Percentiles rank a stretch among this genome's conserved stretches.
phyloP scores from a whole-genome alignment of 2,797 vertebrate genomes.

The Ptychadena robeensis region DNA sequence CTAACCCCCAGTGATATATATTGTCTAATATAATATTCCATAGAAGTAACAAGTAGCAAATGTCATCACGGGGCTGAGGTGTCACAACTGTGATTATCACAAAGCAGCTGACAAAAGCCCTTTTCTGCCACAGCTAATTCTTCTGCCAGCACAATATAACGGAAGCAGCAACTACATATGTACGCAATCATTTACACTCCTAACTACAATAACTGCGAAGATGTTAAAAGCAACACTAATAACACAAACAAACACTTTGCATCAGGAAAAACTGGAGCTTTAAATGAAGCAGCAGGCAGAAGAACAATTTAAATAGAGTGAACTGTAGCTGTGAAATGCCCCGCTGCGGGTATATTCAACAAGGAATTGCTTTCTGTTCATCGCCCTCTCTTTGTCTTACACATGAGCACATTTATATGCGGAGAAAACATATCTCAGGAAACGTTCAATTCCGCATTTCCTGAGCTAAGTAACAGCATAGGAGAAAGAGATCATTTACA shows the following conservation, averaged over 20 bases:
- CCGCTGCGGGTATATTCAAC: constrained; percentile 60
- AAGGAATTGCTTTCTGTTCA: constrained; percentile 59
- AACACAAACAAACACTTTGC: constrained; percentile 61
- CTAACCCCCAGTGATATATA: constrained; percentile 4
- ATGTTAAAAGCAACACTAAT: constrained; percentile 59
- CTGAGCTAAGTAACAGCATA: constrained; percentile 12
- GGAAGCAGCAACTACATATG: constrained; percentile 34
- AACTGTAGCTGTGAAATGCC: constrained; percentile 61
- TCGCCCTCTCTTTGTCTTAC: constrained; percentile 55
- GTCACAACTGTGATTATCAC: constrained; percentile 15
- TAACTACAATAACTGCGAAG: constrained; percentile 56
- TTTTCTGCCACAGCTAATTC: constrained; percentile 8
- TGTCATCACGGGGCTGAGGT: constrained; percentile 20
- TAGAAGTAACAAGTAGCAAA: constrained; percentile 27
- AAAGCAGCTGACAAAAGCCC: constrained; percentile 21
- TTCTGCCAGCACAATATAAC: constrained; percentile 23
- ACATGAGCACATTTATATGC: constrained; percentile 57
- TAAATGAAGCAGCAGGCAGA: constrained; percentile 59
- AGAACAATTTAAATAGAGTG: constrained; percentile 59
- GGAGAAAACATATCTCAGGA: constrained; percentile 35
- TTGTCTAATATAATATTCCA: constrained; percentile 29
- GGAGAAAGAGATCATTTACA: neutral
- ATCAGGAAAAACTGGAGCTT: constrained; percentile 37
- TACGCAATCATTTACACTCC: constrained; percentile 53
- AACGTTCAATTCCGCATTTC: neutral